A percentile compares a stretch with the other conserved stretches of the same genome.
These are phyloP conservation scores for Setophaga kirtlandii DNA, from an alignment of 2,113 vertebrate genomes.

Conservation along the genomic window DNA sequence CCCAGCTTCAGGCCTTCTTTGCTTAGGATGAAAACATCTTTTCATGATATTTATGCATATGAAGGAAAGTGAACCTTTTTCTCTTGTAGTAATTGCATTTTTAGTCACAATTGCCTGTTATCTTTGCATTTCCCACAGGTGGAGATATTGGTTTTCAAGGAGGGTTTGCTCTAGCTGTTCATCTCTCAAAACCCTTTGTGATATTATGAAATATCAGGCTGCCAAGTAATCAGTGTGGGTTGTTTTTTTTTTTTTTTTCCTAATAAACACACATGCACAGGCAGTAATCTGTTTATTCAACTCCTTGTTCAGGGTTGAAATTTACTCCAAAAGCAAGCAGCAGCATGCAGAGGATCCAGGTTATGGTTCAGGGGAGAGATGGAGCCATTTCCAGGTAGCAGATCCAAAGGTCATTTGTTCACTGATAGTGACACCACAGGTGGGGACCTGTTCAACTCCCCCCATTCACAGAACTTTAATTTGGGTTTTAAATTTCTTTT, in stretches of 20 bases:
- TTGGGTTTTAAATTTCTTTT: neutral
- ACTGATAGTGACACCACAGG: neutral
- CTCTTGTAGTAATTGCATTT: slow-evolving; percentile 61
- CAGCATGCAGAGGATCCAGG: neutral
- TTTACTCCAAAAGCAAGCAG: slow-evolving; percentile 13
- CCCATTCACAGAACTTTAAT: neutral
- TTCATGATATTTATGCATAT: slow-evolving; percentile 7
- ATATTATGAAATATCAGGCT: slow-evolving; percentile 40
- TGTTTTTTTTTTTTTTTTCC: neutral
- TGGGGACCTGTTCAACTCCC: neutral
- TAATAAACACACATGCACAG: neutral
- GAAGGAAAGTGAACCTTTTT: slow-evolving; percentile 39
- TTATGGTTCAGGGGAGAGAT: neutral
- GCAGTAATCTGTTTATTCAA: slow-evolving; percentile 52
- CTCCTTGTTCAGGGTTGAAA: neutral
- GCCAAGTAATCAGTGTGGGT: slow-evolving; percentile 1
- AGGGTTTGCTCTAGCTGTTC: slow-evolving; percentile 44
- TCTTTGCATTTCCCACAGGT: slow-evolving; percentile 56
- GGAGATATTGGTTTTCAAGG: slow-evolving; percentile 43
- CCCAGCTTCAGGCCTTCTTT: slow-evolving; percentile 8
- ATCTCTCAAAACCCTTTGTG: slow-evolving; percentile 43
- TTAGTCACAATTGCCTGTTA: slow-evolving; percentile 56
- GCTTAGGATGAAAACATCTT: slow-evolving; percentile 22
- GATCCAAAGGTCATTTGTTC: neutral
- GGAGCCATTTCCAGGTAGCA: neutral